Conservation (phyloP, 1,140 invertebrate genomes). For the Acromyrmex charruanus region DNA sequence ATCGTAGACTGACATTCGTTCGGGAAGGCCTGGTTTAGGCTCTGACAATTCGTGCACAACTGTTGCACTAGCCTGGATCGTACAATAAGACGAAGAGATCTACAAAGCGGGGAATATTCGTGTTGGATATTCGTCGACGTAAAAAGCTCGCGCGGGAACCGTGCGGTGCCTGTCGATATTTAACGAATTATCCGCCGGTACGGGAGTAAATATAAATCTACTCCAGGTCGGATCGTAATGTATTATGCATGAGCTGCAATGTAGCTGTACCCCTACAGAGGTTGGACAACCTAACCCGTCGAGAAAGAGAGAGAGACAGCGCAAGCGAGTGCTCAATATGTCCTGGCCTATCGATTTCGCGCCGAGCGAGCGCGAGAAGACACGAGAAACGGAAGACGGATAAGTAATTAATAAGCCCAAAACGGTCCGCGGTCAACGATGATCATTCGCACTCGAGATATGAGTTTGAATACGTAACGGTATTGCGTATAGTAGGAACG, state of each 20-base stretch:
- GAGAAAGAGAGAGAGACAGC: conserved; percentile 46
- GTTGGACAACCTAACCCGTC: conserved; percentile 76
- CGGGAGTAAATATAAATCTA: conserved; percentile 77
- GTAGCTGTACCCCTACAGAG: conserved; percentile 75
- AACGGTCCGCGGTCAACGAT: conserved; percentile 40
- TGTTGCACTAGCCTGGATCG: conserved; percentile 60
- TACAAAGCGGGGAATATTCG: conserved; percentile 15
- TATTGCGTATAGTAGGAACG: neutral
- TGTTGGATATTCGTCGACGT: conserved; percentile 60
- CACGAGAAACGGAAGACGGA: conserved; percentile 73
- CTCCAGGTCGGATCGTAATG: conserved; percentile 77
- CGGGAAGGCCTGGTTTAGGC: neutral
- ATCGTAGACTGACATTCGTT: neutral
- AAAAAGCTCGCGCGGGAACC: conserved; percentile 55
- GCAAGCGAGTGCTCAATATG: conserved; percentile 73
- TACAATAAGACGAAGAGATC: conserved; percentile 32
- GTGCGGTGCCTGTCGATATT: conserved; percentile 74
- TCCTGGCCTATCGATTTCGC: conserved; percentile 76
- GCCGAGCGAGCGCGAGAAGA: conserved; percentile 73
- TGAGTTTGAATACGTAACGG: neutral
- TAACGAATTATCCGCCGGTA: conserved; percentile 76
- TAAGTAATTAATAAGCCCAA: conserved; percentile 73
- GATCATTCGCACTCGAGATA: conserved; percentile 5
- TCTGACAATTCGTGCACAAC: conserved; percentile 45
- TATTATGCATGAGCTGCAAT: conserved; percentile 78